Conservation (phyloP, 2,113 vertebrate genomes). For the Psittacula cyanocephala region DNA sequence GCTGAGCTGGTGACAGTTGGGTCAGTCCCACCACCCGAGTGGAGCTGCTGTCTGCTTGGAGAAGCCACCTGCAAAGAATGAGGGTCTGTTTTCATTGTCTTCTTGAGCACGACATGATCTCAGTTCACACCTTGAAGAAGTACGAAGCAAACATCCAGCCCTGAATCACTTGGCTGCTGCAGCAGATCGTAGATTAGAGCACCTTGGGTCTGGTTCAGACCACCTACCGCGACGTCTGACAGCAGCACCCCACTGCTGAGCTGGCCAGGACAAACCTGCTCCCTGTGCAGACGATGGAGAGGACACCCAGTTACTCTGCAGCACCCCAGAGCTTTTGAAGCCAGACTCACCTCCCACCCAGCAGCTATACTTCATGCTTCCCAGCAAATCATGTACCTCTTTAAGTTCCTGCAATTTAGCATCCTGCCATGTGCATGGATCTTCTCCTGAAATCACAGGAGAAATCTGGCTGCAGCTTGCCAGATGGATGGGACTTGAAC, state of each 20-base stretch:
- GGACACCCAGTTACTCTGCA: not conserved
- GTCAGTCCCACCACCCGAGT: fast-evolving
- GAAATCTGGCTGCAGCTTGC: not conserved
- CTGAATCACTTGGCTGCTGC: constrained; percentile 35
- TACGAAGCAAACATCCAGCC: constrained; percentile 14
- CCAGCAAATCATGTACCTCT: not conserved
- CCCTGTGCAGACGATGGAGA: not conserved
- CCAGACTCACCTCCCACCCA: not conserved
- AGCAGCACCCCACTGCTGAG: not conserved
- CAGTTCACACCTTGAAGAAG: not conserved
- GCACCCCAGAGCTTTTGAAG: fast-evolving
- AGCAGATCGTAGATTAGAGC: constrained; percentile 9
- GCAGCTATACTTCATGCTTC: not conserved
- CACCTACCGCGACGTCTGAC: not conserved
- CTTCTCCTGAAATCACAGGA: not conserved
- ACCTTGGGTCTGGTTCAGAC: not conserved
- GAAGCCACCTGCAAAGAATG: not conserved
- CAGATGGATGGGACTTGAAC: not conserved
- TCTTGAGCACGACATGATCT: not conserved
- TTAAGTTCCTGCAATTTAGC: not conserved
- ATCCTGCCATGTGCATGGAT: fast-evolving
- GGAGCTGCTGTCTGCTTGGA: not conserved
- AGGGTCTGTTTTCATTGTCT: not conserved
- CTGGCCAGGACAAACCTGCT: not conserved
- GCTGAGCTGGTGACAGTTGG: fast-evolving